Evolutionary conservation across 2,888 invertebrate species (phyloP), one percentile per base, ranked within the genome.

Genomic region (Linnaemya tessellans): DNA sequence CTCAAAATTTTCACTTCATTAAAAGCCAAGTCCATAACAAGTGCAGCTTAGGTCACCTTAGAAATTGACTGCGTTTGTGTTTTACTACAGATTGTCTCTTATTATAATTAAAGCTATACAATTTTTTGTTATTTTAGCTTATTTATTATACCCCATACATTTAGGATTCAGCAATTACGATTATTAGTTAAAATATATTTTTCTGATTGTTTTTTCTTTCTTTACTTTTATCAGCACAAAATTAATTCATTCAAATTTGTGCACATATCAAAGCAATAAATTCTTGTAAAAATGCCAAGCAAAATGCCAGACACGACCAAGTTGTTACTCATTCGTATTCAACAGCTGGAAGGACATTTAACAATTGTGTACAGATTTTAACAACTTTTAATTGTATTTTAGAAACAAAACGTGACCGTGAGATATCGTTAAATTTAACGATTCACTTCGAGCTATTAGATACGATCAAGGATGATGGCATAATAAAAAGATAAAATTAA

Each of bases 341-440:
- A 64, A 51, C 10, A 9, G 18, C 62, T 35, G 1, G 30, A 25
- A 10, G 7, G 30, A 75, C 7, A 54, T 75, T 43, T 54, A 54
- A 43, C 18, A 22, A 54, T 75, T 75, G 11, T 65, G 43, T 43
- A 20, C 30, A 65, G 41, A 75, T 62, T 51, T 38, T 51, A 51
- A n/a, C 22, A 74, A 62, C 49, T 60, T 74, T 74, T 74, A 74
- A 62, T 74, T 38, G 30, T 20, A 62, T 74, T 74, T 35, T 38
- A 22, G n/a, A 38, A 51, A 25, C 1, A 70, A 43, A 54, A 65
- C 62, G 74, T 74, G 74, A 73, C 60, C 49, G 15, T 30, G 30
- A 60, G 20, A 18, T 18, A 30, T 49, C n/a, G 49, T 35, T 22
- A 11, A 46, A n/a, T 49, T 20, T 49, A 49, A 62, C 22, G 18